Percentiles rank a stretch among this genome's conserved stretches.
phyloP scores from a whole-genome alignment of 2,888 invertebrate species.

The Nasonovia ribisnigri region DNA sequence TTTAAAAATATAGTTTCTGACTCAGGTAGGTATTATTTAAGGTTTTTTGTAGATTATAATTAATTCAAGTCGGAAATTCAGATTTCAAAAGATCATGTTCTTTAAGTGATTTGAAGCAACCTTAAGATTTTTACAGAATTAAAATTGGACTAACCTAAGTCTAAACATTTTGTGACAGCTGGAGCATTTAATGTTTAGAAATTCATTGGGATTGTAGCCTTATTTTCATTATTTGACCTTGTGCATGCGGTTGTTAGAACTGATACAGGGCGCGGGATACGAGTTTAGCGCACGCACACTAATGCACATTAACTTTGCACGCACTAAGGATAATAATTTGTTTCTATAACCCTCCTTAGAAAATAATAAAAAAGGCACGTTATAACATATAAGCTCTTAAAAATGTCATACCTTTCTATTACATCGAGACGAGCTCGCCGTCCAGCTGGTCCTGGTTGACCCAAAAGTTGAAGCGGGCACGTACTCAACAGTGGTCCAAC shows the following conservation, averaged over 20 bases:
- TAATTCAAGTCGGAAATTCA: neutral
- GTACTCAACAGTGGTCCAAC: neutral
- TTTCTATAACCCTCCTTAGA: neutral
- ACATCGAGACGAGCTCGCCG: conserved; percentile 85
- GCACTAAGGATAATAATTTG: neutral
- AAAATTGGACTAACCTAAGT: neutral
- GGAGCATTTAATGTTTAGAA: neutral
- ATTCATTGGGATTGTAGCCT: neutral
- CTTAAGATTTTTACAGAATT: neutral
- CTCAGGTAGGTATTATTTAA: neutral
- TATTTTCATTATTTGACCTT: neutral
- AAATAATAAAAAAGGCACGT: no score
- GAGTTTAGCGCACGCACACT: neutral
- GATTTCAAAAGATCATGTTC: neutral
- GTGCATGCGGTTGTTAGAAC: neutral
- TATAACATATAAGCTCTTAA: neutral
- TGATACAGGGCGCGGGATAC: neutral
- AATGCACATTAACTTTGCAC: neutral
- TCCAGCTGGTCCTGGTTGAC: conserved; percentile 79
- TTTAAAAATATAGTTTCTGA: neutral
- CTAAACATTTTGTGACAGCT: neutral
- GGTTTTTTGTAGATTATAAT: neutral
- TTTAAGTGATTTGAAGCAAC: neutral
- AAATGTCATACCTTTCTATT: conserved; percentile 80
- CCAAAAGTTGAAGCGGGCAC: conserved; percentile 37